These are phyloP conservation scores for Cossypha heuglini DNA, from an alignment of 2,797 vertebrate genomes.

Conservation along the genomic window DNA sequence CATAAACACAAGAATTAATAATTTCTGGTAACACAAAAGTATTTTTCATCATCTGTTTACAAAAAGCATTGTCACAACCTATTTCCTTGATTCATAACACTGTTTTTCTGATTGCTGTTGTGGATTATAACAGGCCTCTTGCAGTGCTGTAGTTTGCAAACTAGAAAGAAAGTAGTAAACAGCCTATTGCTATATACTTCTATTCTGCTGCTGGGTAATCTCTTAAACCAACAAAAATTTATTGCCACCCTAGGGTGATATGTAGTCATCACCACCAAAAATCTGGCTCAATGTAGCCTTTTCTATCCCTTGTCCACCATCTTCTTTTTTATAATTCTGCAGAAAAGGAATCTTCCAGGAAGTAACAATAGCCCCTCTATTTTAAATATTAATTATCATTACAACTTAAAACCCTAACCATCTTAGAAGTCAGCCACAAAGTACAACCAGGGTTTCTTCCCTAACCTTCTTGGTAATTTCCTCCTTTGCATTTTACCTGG, in stretches of 20 bases:
- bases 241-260: background rate
- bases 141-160: background rate
- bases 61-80: background rate
- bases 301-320: background rate
- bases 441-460: background rate
- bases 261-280: background rate
- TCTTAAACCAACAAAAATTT: background rate
- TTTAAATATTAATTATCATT: background rate
- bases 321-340: background rate
- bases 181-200: background rate
- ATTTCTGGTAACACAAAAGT: background rate
- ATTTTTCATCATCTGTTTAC: background rate
- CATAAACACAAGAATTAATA: background rate
- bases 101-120: background rate
- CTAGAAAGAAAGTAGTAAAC: background rate
- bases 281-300: background rate
- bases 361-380: background rate
- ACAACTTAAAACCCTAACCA: background rate
- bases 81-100: background rate
- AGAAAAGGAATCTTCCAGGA: background rate
- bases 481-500: background rate
- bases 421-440: background rate
- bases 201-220: background rate
- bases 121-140: background rate
- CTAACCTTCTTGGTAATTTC: background rate